A percentile compares a stretch with the other conserved stretches of the same genome.
Conservation (phyloP, 2,797 vertebrate genomes). For the Scyliorhinus canicula region DNA sequence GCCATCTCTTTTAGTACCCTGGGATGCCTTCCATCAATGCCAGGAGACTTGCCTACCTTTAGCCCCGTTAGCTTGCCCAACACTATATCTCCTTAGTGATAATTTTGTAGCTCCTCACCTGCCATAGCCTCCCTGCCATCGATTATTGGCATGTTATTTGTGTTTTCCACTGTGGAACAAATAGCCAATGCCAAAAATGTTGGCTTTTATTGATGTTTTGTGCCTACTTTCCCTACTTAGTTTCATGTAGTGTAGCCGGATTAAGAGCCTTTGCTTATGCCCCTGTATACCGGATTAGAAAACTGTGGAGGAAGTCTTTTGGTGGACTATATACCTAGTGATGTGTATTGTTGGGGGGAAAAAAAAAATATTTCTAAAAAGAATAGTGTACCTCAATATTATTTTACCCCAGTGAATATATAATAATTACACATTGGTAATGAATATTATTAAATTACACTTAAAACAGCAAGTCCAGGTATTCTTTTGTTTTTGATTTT, state of each 20-base stretch:
- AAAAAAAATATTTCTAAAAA: background rate
- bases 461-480: background rate
- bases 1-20: too few relatives aligned
- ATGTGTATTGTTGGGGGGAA: conserved; percentile 48
- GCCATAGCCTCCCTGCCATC: too few relatives aligned
- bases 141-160: too few relatives aligned
- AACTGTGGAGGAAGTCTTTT: background rate
- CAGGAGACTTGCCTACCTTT: too few relatives aligned
- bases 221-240: background rate
- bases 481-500: background rate
- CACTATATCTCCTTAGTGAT: too few relatives aligned
- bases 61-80: too few relatives aligned
- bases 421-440: too few relatives aligned
- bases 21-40: too few relatives aligned
- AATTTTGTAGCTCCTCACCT: too few relatives aligned
- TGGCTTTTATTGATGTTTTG: background rate
- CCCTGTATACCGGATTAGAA: conserved; percentile 40
- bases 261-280: background rate
- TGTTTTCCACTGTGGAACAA: too few relatives aligned
- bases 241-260: background rate
- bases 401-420: too few relatives aligned
- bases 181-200: background rate
- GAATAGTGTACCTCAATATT: too few relatives aligned
- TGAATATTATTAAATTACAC: background rate
- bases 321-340: conserved; percentile 42